These are phyloP conservation scores for Champsocephalus gunnari DNA, from an alignment of 2,797 vertebrate species.

Conservation along the genomic window DNA sequence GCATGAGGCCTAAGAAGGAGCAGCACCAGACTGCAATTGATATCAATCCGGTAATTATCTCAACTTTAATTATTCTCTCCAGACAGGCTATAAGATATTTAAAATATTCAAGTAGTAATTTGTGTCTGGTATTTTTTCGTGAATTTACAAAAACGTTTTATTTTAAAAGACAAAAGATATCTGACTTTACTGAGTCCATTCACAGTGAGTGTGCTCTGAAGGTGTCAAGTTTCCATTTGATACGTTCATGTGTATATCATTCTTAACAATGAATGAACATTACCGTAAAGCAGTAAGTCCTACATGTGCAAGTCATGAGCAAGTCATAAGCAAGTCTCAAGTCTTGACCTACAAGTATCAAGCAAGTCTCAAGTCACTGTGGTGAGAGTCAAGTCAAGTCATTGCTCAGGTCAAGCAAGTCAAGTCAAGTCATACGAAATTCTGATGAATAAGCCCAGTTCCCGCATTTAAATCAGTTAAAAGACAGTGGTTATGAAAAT, in stretches of 20 bases:
- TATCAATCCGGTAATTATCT: constrained; percentile 89
- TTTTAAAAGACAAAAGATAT: neutral
- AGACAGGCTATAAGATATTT: neutral
- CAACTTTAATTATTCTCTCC: neutral
- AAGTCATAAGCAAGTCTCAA: too few species aligned
- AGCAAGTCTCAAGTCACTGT: too few species aligned
- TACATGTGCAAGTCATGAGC: too few species aligned
- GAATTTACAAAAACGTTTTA: neutral
- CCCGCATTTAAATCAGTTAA: too few species aligned
- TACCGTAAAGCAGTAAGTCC: too few species aligned
- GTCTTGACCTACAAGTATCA: too few species aligned
- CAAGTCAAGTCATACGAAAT: too few species aligned
- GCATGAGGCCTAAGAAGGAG: constrained; percentile 91
- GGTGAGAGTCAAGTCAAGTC: too few species aligned
- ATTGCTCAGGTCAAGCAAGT: too few species aligned
- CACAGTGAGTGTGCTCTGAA: neutral
- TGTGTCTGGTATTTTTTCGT: neutral
- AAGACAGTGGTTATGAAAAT: too few species aligned
- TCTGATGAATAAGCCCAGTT: too few species aligned
- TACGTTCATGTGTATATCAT: neutral
- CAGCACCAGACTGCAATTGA: constrained; percentile 91
- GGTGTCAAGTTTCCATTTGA: neutral
- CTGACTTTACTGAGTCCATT: neutral
- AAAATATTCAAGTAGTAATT: neutral
- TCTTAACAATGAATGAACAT: too few species aligned